A percentile compares a stretch with the other conserved stretches of the same genome.
Evolutionary conservation across 2,113 vertebrate genomes (phyloP).

Genomic region (Cyanoramphus novaezelandiae): DNA sequence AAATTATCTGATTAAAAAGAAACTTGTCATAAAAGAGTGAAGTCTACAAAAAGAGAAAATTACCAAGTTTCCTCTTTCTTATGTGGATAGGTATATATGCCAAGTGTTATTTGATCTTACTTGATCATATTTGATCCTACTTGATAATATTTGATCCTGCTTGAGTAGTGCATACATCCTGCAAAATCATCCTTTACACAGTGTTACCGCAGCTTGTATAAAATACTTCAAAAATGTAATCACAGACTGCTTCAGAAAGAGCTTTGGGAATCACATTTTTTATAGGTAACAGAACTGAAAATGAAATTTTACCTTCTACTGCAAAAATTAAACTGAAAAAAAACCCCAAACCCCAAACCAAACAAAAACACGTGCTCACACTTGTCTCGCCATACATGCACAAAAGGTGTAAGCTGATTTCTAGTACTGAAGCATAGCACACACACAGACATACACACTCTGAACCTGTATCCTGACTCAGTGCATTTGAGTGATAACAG

Average conservation of each 20-base stretch:
- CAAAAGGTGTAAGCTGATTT: not conserved
- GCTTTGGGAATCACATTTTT: not conserved
- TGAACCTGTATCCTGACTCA: not conserved
- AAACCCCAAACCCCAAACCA: not conserved
- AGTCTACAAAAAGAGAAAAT: not conserved
- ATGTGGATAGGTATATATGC: not conserved
- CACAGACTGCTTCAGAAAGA: not conserved
- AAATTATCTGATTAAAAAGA: not conserved
- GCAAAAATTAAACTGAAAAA: not conserved
- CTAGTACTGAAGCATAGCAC: not conserved
- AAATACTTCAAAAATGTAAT: not conserved
- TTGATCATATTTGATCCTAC: not conserved
- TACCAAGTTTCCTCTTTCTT: not conserved
- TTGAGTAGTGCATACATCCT: not conserved
- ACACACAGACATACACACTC: not conserved
- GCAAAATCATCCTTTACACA: not conserved
- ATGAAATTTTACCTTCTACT: not conserved
- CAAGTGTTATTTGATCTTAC: not conserved
- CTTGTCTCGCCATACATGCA: not conserved
- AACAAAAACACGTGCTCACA: not conserved
- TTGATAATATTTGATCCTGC: not conserved
- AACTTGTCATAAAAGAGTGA: not conserved
- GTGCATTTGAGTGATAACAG: not conserved
- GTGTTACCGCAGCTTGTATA: not conserved
- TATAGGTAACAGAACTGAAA: not conserved